Evolutionary conservation across 2,113 vertebrate genomes (phyloP), one percentile per base, ranked within the genome.

Genomic region (Phylloscopus trochiloides): DNA sequence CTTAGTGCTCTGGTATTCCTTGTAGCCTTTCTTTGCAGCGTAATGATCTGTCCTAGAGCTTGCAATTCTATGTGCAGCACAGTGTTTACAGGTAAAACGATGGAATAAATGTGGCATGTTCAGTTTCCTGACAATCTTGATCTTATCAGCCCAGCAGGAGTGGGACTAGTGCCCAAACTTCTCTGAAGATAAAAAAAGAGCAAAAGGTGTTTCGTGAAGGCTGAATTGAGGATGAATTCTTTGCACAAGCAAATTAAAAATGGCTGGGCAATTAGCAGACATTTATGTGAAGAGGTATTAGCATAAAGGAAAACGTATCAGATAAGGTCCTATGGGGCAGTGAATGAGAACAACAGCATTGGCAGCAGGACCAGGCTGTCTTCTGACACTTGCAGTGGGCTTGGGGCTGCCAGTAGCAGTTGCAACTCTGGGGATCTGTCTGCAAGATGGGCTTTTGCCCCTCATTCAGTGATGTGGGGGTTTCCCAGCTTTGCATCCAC

Each of bases 401-500:
- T 88, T 59, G 45, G 9, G 32, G 20, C 61, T 87, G 43, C 17
- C 61, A 24, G 1, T 29, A 50, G 12, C 38, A 36, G 20, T 4
- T 54, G 38, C 34, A 66, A 0, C 18, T 77, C 26, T 20, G n/a
- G 31, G 17, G 14, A 40, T 55, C 29, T 68, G 24, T 21, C 1
- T 9, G 29, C 31, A 75, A 19, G 48, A 9, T 16, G 21, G 17
- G 10, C 20, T 86, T 38, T 50, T 66, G 47, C 1, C 9, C 7
- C 42, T 54, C 1, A 0, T 51, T 43, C 31, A 20, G 54, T 19
- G 34, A 8, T 1, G 1, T 8, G 29, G 15, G 8, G 0, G 1
- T 18, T 86, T 66, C 50, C 32, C 24, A 83, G 34, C 38, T 88
- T 73, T 83, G 63, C 8, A 29, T 74, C 63, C 34, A 15, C 0